Evolutionary conservation across 2,888 invertebrate genomes (phyloP).

Genomic region (Caenorhabditis parvicauda): DNA sequence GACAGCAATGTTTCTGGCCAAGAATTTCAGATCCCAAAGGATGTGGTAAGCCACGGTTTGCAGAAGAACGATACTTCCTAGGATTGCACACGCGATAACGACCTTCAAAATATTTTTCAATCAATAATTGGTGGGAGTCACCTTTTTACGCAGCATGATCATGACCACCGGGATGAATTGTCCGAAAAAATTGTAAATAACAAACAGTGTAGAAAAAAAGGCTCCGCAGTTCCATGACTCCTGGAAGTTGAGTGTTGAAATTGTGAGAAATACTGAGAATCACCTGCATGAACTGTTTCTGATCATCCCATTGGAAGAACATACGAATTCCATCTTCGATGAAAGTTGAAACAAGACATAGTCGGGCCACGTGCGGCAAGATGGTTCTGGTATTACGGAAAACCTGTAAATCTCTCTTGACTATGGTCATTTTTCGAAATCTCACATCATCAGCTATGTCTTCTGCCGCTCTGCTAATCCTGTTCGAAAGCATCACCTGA

Average conservation of each 20-base stretch:
- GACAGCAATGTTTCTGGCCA: constrained; percentile 89
- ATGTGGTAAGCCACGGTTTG: constrained; percentile 78
- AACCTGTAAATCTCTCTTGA: constrained; percentile 42
- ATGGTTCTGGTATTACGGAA: constrained; percentile 67
- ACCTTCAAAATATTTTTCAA: constrained; percentile 67
- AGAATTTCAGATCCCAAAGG: constrained; percentile 94
- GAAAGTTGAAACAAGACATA: constrained; percentile 97
- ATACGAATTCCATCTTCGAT: constrained; percentile 97
- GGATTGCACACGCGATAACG: constrained; percentile 76
- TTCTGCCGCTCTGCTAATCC: too few relatives aligned
- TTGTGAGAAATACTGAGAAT: not conserved
- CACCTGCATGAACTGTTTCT: constrained; percentile 63
- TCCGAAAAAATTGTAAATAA: constrained; percentile 88
- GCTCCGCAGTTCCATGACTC: constrained; percentile 79
- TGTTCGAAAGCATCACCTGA: constrained; percentile 51
- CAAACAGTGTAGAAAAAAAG: constrained; percentile 89
- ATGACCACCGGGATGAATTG: constrained; percentile 94
- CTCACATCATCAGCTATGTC: constrained; percentile 59
- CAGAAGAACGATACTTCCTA: constrained; percentile 91
- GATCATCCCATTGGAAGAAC: constrained; percentile 81
- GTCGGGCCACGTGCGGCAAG: constrained; percentile 88
- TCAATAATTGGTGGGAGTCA: not conserved
- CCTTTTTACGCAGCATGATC: constrained; percentile 84
- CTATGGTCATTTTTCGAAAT: too few relatives aligned
- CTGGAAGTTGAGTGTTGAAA: constrained; percentile 9